These are phyloP conservation scores for Heterodera carotae DNA, from an alignment of 1,140 invertebrate genomes.

Conservation along the genomic window DNA sequence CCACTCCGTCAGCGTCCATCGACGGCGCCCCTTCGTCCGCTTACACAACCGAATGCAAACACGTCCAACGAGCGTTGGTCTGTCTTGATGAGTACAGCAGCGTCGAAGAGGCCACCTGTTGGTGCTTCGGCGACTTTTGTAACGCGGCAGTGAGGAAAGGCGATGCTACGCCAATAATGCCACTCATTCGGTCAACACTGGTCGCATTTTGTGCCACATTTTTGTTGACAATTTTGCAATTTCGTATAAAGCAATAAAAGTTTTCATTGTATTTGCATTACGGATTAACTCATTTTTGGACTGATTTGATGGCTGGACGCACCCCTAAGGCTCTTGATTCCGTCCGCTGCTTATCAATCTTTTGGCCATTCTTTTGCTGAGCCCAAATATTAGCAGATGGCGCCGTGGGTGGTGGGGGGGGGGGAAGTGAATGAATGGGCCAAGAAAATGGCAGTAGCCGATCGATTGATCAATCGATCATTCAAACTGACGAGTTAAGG, in stretches of 20 bases:
- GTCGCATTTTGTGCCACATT: not conserved
- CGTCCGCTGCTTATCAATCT: no score
- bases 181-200: not conserved
- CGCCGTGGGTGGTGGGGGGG: no score
- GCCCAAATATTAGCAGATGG: no score
- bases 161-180: not conserved
- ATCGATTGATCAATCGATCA: no score
- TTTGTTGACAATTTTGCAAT: not conserved
- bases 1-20: constrained; percentile 1
- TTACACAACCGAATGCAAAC: constrained; percentile 26
- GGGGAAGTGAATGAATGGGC: no score
- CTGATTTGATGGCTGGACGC: no score
- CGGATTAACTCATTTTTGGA: no score
- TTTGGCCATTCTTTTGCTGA: no score
- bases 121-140: constrained; percentile 33
- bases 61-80: constrained; percentile 13
- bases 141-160: constrained; percentile 5
- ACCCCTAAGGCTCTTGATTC: no score
- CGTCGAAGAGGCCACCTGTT: constrained; percentile 31
- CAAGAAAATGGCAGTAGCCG: no score
- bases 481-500: no score
- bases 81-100: constrained; percentile 28
- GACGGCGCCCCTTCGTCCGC: not conserved
- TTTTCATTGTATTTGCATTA: no score
- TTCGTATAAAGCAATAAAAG: not conserved